Percentiles rank a stretch among this genome's conserved stretches.
phyloP scores from a whole-genome alignment of 2,113 vertebrate genomes.

The Okapia johnstoni region DNA sequence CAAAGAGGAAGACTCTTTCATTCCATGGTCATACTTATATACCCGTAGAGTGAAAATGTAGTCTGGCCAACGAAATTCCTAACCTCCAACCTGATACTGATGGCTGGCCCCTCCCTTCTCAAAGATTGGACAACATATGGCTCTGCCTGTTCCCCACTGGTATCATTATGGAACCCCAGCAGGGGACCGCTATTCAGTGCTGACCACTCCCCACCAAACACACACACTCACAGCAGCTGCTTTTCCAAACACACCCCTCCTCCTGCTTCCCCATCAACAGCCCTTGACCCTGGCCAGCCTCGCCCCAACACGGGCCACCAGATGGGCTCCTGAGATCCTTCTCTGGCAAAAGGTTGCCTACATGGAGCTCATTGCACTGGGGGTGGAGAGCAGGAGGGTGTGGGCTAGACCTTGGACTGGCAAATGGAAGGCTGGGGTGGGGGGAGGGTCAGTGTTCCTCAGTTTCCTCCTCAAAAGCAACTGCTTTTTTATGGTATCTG shows the following conservation, averaged over 20 bases:
- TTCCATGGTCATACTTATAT: neutral
- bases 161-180: conserved; percentile 67
- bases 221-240: conserved; percentile 53
- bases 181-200: conserved; percentile 67
- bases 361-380: neutral
- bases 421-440: neutral
- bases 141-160: conserved; percentile 53
- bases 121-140: conserved; percentile 24
- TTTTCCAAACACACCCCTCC: conserved; percentile 55
- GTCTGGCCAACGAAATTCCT: neutral
- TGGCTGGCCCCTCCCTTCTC: neutral
- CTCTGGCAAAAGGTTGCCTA: conserved; percentile 30
- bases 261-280: conserved; percentile 40
- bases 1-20: neutral
- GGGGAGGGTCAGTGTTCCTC: neutral
- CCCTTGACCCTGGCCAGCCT: conserved; percentile 66
- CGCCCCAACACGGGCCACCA: conserved; percentile 43
- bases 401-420: neutral
- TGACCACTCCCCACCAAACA: neutral
- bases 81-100: neutral
- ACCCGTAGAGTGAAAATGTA: neutral
- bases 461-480: conserved; percentile 18
- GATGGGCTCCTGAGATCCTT: conserved; percentile 63
- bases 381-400: neutral
- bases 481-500: neutral